Conservation (phyloP, 1,140 invertebrate genomes). For the Drosophila kikkawai region DNA sequence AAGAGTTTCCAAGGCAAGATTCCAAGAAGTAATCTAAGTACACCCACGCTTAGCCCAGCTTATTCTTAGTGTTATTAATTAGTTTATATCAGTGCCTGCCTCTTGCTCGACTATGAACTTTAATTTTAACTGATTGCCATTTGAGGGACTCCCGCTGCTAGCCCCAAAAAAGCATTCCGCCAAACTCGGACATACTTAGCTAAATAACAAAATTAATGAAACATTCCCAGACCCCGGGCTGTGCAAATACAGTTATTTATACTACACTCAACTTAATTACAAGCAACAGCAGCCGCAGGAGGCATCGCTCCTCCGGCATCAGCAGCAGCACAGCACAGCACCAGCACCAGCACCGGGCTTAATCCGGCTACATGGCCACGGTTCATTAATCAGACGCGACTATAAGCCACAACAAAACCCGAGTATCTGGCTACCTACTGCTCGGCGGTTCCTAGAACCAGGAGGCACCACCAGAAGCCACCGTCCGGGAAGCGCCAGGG, state of each 20-base stretch:
- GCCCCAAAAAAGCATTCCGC: conserved; percentile 45
- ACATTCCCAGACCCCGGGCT: conserved; percentile 67
- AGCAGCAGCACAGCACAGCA: conserved; percentile 26
- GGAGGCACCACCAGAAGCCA: conserved; percentile 31
- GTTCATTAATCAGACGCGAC: conserved; percentile 81
- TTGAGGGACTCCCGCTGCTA: conserved; percentile 38
- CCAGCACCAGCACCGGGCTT: conserved; percentile 41
- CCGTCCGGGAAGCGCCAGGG: conserved; percentile 8
- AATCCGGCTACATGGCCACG: conserved; percentile 78
- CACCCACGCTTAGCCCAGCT: neutral
- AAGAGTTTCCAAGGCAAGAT: neutral
- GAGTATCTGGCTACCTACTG: conserved; percentile 42
- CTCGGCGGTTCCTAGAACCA: conserved; percentile 10
- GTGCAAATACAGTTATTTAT: conserved; percentile 81
- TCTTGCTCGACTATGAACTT: conserved; percentile 2
- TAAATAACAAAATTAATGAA: conserved; percentile 82
- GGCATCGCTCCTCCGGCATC: conserved; percentile 55
- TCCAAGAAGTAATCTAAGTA: neutral
- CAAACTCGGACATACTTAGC: conserved; percentile 71
- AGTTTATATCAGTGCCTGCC: conserved; percentile 14
- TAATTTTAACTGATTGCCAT: conserved; percentile 37
- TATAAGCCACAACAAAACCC: conserved; percentile 78
- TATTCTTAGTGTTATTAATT: conserved; percentile 20
- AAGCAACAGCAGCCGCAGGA: conserved; percentile 64
- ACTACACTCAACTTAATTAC: conserved; percentile 83